These are phyloP conservation scores for Neofelis nebulosa DNA, from an alignment of 2,113 vertebrate genomes.

Conservation along the genomic window DNA sequence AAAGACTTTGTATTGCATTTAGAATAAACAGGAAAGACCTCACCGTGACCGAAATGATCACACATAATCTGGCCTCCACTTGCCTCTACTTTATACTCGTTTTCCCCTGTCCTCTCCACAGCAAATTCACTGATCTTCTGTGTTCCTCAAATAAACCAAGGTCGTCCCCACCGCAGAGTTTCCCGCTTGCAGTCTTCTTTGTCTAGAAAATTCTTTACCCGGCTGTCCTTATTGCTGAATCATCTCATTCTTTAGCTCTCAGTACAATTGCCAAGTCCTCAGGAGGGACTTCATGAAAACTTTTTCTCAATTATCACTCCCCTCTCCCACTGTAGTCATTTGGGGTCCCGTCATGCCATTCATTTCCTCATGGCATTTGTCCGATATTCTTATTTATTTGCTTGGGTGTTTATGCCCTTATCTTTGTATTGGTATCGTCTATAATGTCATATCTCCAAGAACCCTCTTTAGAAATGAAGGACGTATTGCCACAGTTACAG, in stretches of 20 bases:
- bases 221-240: background rate
- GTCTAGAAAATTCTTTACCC: background rate
- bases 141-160: background rate
- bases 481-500: background rate
- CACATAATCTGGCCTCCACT: background rate
- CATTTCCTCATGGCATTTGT: background rate
- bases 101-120: background rate
- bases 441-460: background rate
- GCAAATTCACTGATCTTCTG: background rate
- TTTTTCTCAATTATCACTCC: background rate
- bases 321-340: background rate
- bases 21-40: background rate
- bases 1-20: background rate
- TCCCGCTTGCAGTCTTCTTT: background rate
- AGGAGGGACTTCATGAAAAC: background rate
- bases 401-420: background rate
- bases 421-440: background rate
- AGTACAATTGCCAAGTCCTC: background rate
- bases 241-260: background rate
- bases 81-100: background rate
- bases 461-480: background rate
- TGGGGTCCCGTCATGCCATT: background rate
- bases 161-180: background rate
- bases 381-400: background rate
- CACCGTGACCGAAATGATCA: background rate